Evolutionary conservation across 2,888 invertebrate species (phyloP).

Genomic region (Drosophila paramelanica): DNA sequence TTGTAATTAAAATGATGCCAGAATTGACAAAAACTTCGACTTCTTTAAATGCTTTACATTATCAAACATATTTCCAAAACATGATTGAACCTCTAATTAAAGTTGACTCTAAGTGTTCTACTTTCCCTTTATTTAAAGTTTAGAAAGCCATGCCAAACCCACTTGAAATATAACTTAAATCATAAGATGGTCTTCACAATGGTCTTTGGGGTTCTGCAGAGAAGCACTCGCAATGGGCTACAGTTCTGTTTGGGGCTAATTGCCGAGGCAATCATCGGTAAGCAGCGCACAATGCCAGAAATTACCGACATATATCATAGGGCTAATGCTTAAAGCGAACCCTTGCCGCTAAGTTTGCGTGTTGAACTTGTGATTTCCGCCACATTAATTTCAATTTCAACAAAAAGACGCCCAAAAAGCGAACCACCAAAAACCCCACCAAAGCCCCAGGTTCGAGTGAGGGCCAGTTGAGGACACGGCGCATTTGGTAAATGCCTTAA

Average conservation of each 20-base stretch:
- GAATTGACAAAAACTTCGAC: no score
- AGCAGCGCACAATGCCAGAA: conserved; percentile 49
- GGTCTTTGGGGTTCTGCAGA: no score
- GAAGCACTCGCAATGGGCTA: conserved; percentile 11
- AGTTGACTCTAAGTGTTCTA: no score
- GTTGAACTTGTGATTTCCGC: conserved; percentile 83
- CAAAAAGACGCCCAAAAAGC: conserved; percentile 60
- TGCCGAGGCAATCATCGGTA: conserved; percentile 67
- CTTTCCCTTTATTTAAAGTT: background rate
- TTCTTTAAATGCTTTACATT: no score
- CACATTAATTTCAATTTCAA: conserved; percentile 82
- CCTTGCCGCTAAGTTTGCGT: conserved; percentile 73
- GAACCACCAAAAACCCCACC: conserved; percentile 33
- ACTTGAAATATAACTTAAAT: conserved; percentile 13
- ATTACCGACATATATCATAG: conserved; percentile 75
- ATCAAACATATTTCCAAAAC: no score
- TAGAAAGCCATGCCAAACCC: background rate
- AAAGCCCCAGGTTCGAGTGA: conserved; percentile 40
- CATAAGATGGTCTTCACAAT: conserved; percentile 17
- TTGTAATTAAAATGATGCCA: no score
- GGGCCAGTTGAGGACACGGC: conserved; percentile 74
- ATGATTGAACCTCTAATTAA: no score
- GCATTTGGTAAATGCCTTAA: conserved; percentile 82
- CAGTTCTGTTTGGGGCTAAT: conserved; percentile 61
- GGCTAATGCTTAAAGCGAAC: conserved; percentile 68